phyloP scores from a whole-genome alignment of 2,113 vertebrate species.

The Peromyscus californicus region DNA sequence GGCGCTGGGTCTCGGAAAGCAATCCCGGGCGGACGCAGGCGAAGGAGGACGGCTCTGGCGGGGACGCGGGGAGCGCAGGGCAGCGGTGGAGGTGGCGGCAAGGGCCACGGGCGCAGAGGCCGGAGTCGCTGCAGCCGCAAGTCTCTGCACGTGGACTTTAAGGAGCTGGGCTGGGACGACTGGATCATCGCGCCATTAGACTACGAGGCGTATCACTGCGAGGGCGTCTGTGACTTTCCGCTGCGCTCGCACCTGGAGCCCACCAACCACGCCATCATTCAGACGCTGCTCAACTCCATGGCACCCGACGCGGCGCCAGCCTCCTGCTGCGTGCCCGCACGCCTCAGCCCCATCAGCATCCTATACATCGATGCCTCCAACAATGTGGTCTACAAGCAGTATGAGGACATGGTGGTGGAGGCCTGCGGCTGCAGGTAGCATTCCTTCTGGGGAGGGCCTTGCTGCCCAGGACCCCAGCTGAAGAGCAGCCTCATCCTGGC shows the following conservation, averaged over 20 bases:
- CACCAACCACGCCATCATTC: slow-evolving; percentile 95
- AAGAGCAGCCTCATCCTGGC: not conserved
- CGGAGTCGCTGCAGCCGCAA: slow-evolving; percentile 92
- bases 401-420: slow-evolving; percentile 96
- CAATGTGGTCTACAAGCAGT: slow-evolving; percentile 95
- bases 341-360: slow-evolving; percentile 95
- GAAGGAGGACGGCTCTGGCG: slow-evolving; percentile 84
- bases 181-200: slow-evolving; percentile 94
- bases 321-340: slow-evolving; percentile 94
- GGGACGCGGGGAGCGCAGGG: slow-evolving; percentile 76
- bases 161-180: slow-evolving; percentile 95
- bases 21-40: slow-evolving; percentile 44
- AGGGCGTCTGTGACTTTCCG: slow-evolving; percentile 93
- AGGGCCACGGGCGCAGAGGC: slow-evolving; percentile 87
- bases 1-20: not conserved
- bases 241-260: slow-evolving; percentile 94
- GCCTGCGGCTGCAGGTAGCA: slow-evolving; percentile 95
- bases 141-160: slow-evolving; percentile 93
- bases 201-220: slow-evolving; percentile 94
- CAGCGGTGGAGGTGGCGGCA: slow-evolving; percentile 78
- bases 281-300: slow-evolving; percentile 95
- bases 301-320: slow-evolving; percentile 92
- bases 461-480: not conserved
- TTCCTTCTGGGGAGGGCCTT: not conserved
- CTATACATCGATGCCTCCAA: slow-evolving; percentile 94